Percentiles rank a stretch among this genome's conserved stretches.
Evolutionary conservation across 1,140 invertebrate genomes (phyloP).

Genomic region (Sesamia nonagrioides): DNA sequence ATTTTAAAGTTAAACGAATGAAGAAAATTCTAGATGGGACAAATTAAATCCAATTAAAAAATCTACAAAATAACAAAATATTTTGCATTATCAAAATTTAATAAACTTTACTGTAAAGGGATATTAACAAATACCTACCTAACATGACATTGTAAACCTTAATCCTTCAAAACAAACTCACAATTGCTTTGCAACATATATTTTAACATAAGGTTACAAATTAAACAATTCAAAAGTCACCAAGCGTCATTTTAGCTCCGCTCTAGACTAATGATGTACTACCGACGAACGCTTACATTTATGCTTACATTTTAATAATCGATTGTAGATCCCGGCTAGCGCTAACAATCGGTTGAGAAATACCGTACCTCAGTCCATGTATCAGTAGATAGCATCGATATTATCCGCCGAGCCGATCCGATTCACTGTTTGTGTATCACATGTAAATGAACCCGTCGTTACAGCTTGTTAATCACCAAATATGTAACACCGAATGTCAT

Average conservation of each 20-base stretch:
- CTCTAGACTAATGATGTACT: slow-evolving; percentile 64
- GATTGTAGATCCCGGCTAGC: slow-evolving; percentile 62
- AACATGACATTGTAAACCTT: too few relatives aligned
- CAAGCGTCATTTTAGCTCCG: slow-evolving; percentile 63
- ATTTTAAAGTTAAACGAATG: neutral
- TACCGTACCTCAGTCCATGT: slow-evolving; percentile 54
- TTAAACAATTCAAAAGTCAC: neutral
- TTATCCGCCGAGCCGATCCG: slow-evolving; percentile 37
- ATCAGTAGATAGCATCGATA: slow-evolving; percentile 51
- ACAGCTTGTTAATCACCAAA: slow-evolving; percentile 16
- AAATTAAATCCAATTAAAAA: too few relatives aligned
- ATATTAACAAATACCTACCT: too few relatives aligned
- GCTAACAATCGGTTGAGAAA: slow-evolving; percentile 63
- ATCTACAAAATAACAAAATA: too few relatives aligned
- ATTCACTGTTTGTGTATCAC: slow-evolving; percentile 33
- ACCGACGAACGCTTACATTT: slow-evolving; percentile 66
- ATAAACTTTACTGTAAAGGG: too few relatives aligned
- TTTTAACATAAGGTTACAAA: neutral
- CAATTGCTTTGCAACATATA: too few relatives aligned
- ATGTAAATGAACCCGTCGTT: slow-evolving; percentile 28
- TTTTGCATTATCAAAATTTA: too few relatives aligned
- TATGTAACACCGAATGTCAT: slow-evolving; percentile 10
- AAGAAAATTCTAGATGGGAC: too few relatives aligned
- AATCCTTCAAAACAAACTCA: too few relatives aligned
- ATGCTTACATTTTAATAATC: slow-evolving; percentile 77